Evolutionary conservation across 2,797 vertebrate genomes (phyloP), one percentile per base, ranked within the genome.

Genomic region (Parambassis ranga): DNA sequence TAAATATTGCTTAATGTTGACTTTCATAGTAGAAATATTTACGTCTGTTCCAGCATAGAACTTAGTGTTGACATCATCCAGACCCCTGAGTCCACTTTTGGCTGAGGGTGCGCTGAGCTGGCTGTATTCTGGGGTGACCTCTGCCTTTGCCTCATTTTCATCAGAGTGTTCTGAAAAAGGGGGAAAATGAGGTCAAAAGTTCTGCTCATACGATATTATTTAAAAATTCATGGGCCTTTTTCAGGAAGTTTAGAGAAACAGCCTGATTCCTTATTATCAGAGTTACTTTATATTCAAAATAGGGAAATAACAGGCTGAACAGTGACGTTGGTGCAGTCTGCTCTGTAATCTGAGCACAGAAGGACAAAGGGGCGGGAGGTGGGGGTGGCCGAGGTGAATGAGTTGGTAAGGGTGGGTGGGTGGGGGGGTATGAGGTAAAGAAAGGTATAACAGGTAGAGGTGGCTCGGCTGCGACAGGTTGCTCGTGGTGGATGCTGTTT

Each of bases 21-120:
- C 46, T 41, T 59, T 28, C 14, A n/a, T 15, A 33, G 9, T 14
- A 11, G 7, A 31, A 38, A 14, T 47, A 8, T 60, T 71, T 84
- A 98, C 97, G 92, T 96, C 93, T 13, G 95, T 98, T 77, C 95
- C 97, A 36, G 92, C 75, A 20, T 90, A 96, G 57, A 97, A 89
- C 50, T 82, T 89, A 0, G 92, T 94, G 70, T 90, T 94, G 85
- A 96, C 83, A 28, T 89, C 87, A 0, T 93, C 77, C 56, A 94
- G 80, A 0, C 60, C 13, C 39, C 74, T 85, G 31, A 90, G 77
- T 2, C 82, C n/a, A n/a, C n/a, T 70, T 80, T 91, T 92, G 42
- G 58, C 74, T 10, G 92, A 84, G 1, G 87, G 85, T 11, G 41
- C n/a, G 13, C 74, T 84, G 67, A 93, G 89, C 23, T 85, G 83